These are phyloP conservation scores for Epinephelus lanceolatus DNA, from an alignment of 2,113 vertebrate genomes.

Conservation along the genomic window DNA sequence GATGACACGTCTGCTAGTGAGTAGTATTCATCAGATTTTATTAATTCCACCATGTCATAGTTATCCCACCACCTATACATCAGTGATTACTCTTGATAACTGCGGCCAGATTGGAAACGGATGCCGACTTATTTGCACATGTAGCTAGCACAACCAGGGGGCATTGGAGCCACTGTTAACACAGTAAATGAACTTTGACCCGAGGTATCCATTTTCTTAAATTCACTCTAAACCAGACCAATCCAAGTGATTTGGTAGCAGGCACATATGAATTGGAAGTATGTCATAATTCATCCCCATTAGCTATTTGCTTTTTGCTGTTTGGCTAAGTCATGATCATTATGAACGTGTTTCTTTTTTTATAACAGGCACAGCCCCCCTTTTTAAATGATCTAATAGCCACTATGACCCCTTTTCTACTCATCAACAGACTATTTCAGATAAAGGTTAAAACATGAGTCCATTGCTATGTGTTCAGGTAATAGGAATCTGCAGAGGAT, in stretches of 20 bases:
- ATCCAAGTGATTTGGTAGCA: background rate
- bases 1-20: constrained; percentile 68
- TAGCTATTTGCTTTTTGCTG: background rate
- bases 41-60: too few relatives aligned
- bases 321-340: background rate
- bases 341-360: background rate
- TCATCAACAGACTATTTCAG: background rate
- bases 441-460: background rate
- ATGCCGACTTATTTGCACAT: constrained; percentile 9
- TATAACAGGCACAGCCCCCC: background rate
- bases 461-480: background rate
- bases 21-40: background rate
- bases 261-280: background rate
- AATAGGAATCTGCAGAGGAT: background rate
- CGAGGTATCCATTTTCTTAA: constrained; percentile 77
- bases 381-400: background rate
- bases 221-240: constrained; percentile 28
- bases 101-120: background rate
- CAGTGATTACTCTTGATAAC: background rate
- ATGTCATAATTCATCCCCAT: background rate
- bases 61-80: accelerated
- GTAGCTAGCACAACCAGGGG: constrained; percentile 39
- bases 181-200: constrained; percentile 78
- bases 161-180: constrained; percentile 53
- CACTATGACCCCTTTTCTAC: background rate